Conservation (phyloP, 2,888 invertebrate genomes). For the Caenorhabditis zanzibari region DNA sequence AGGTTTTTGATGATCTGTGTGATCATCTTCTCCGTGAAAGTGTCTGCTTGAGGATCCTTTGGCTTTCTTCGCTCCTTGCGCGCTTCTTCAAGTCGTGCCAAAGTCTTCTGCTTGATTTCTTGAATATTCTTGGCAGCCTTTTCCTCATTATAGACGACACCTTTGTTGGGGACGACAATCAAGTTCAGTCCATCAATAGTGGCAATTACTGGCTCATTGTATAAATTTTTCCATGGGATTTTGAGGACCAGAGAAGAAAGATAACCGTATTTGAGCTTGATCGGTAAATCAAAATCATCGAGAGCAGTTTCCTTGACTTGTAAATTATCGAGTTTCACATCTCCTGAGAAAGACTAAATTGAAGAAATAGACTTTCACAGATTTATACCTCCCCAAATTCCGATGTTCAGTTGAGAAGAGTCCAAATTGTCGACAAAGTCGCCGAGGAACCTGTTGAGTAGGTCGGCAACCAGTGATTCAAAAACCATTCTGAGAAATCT, state of each 20-base stretch:
- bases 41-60: constrained; percentile 84
- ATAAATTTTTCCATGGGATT: constrained; percentile 98
- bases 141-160: constrained; percentile 82
- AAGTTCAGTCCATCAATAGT: constrained; percentile 93
- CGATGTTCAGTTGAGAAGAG: constrained; percentile 93
- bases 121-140: constrained; percentile 80
- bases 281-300: constrained; percentile 95
- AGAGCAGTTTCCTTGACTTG: constrained; percentile 93
- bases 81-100: constrained; percentile 81
- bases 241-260: constrained; percentile 78
- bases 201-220: constrained; percentile 94
- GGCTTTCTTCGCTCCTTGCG: constrained; percentile 79
- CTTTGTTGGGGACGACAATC: constrained; percentile 85
- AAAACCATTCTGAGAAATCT: constrained; percentile 91
- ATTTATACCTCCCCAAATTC: constrained; percentile 96
- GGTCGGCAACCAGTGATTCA: constrained; percentile 93
- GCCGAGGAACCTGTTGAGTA: constrained; percentile 94
- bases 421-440: constrained; percentile 98
- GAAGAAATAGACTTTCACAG: not conserved
- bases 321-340: constrained; percentile 93
- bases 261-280: constrained; percentile 88
- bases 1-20: constrained; percentile 86
- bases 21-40: constrained; percentile 86
- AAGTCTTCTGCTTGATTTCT: constrained; percentile 81
- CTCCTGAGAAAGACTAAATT: constrained; percentile 84